Conservation (phyloP, 2,888 invertebrate genomes). For the Cryptops parisi region DNA sequence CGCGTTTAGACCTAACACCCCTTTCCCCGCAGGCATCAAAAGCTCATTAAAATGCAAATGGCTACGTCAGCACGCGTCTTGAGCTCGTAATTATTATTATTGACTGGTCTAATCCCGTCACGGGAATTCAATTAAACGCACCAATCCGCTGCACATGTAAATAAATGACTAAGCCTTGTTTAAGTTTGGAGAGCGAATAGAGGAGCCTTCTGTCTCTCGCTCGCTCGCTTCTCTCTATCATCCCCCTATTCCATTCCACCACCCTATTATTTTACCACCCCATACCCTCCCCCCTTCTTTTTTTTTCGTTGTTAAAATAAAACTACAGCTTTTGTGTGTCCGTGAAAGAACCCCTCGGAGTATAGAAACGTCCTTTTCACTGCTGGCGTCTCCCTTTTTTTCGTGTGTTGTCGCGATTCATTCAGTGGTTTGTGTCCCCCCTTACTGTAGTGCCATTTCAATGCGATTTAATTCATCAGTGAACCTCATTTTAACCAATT, state of each 20-base stretch:
- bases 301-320: background rate
- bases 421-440: background rate
- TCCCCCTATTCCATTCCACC: too few species aligned
- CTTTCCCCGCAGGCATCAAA: too few species aligned
- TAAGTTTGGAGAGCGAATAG: background rate
- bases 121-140: conserved; percentile 17
- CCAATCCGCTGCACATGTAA: background rate
- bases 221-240: background rate
- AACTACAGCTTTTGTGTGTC: too few species aligned
- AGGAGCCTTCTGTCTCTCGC: background rate
- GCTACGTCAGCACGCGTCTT: background rate
- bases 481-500: conserved; percentile 3
- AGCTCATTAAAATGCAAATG: conserved; percentile 3
- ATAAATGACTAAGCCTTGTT: conserved; percentile 5
- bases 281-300: background rate
- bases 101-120: background rate
- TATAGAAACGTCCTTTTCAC: background rate
- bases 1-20: too few species aligned
- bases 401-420: too few species aligned
- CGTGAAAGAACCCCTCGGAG: too few species aligned
- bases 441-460: background rate
- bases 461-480: conserved; percentile 1
- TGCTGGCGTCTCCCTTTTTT: background rate
- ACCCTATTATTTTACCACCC: too few species aligned
- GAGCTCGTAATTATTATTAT: conserved; percentile 1